Evolutionary conservation across 2,888 invertebrate genomes (phyloP), one percentile per base, ranked within the genome.

Genomic region (Calliphora vomitoria): DNA sequence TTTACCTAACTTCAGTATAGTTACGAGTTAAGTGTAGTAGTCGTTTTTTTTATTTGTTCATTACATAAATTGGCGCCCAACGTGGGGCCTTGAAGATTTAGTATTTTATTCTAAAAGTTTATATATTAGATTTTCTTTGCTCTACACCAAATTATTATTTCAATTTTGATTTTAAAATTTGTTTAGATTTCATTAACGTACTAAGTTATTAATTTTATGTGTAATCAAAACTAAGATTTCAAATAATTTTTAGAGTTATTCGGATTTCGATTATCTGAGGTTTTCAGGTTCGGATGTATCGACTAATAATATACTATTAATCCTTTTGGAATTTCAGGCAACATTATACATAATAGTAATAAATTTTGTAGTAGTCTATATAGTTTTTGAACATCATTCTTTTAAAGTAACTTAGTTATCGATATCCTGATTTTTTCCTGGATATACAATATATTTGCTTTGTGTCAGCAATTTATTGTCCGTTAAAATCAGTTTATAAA

Each of bases 261-360:
- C n/a, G 50, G 15, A 50, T 50, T 50, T 50, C 50, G 50, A 50
- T 50, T 50, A 50, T 50, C 50, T 50, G 50, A 50, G 50, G 50
- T 50, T 50, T 13, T 50, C 15, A 15, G 50, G 50, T 50, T 50
- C n/a, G 50, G 50, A 50, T 50, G 13, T 15, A 15, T 50, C 15
- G 15, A 10, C 50, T 15, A 50, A 5, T 50, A 50, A 50, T 50
- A 4, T n/a, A 13, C 15, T 50, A 50, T 50, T 50, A 50, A 50
- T 50, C 15, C 50, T 53, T 53, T 53, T 18, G 18, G 6, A 20
- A 1, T 10, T 55, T 4, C 8, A 55, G 11, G 1, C 20, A 13
- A 20, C 20, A 55, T 55, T 55, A 3, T 3, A 20, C 20, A 55
- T 55, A 55, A 8, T 4, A 55, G 10, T 18, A 20, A 55, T 55